A percentile compares a stretch with the other conserved stretches of the same genome.
These are phyloP conservation scores for Pagrus major DNA, from an alignment of 2,113 vertebrate genomes.

Conservation along the genomic window DNA sequence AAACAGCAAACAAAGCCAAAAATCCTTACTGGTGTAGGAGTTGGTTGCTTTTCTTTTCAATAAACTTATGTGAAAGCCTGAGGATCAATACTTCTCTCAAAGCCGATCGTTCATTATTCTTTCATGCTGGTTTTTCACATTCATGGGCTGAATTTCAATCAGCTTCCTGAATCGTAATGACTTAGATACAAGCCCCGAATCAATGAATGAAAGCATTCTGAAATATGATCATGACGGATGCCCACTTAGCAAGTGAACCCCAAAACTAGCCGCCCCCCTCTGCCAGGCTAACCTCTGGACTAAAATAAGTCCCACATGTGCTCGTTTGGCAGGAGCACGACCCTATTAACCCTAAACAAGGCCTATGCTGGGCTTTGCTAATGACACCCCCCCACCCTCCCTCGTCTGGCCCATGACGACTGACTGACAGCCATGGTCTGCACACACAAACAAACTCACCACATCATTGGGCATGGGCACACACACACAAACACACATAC, in stretches of 20 bases:
- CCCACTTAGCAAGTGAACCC: slow-evolving; percentile 55
- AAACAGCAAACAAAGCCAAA: not conserved
- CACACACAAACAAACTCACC: slow-evolving; percentile 75
- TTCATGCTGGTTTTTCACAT: slow-evolving; percentile 13
- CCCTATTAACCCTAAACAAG: slow-evolving; percentile 86
- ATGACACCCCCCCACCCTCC: slow-evolving; percentile 60
- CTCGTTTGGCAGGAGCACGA: slow-evolving; percentile 80
- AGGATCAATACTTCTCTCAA: not conserved
- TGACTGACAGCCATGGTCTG: slow-evolving; percentile 66
- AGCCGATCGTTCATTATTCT: slow-evolving; percentile 22
- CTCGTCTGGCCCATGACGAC: slow-evolving; percentile 57
- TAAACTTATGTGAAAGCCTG: not conserved
- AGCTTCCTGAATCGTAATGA: slow-evolving; percentile 50
- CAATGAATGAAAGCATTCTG: slow-evolving; percentile 49
- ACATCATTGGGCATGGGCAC: slow-evolving; percentile 54
- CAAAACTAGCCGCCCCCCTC: slow-evolving; percentile 31
- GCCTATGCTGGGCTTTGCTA: slow-evolving; percentile 54
- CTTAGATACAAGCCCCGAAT: slow-evolving; percentile 31
- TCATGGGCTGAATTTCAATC: slow-evolving; percentile 50
- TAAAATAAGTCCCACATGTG: slow-evolving; percentile 87
- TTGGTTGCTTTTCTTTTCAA: not conserved
- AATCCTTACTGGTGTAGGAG: not conserved
- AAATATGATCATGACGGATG: slow-evolving; percentile 74
- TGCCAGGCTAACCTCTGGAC: slow-evolving; percentile 68
- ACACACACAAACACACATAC: slow-evolving; percentile 56